Evolutionary conservation across 2,888 invertebrate species (phyloP), one percentile per base, ranked within the genome.

Genomic region (Eurytoma californica): DNA sequence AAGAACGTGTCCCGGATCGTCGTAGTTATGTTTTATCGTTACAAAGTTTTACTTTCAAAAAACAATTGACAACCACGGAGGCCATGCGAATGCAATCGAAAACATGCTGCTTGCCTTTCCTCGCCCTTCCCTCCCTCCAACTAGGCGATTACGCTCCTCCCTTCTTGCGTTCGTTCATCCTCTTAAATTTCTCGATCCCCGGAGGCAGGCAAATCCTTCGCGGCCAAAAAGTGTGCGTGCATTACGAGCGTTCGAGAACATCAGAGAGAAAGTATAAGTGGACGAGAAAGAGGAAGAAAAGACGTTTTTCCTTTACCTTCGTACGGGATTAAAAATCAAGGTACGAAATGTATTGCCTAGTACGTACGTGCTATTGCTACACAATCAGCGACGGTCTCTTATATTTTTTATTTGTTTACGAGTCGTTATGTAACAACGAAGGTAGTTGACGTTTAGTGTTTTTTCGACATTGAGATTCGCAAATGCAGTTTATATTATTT

Each of bases 11-110:
- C 58, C 39, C 47, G 53, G 28, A 77, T 51, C 13, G n/a, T 58
- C 55, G 47, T 14, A 70, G 57, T 55, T 73, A 63, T 57, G n/a
- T 65, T 18, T 58, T 74, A 63, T 72, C 51, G 39, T 63, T 80
- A 68, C 60, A 79, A 72, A 76, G n/a, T 47, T 66, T 69, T 90
- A 90, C 89, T 90, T 90, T 89, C 89, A 90, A 87, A 89, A 89
- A 90, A 88, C 87, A 89, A 90, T 90, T 90, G 89, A 90, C 89
- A 86, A 88, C 85, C 86, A 87, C 84, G 84, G 86, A 87, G 86
- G 86, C 85, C 86, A 85, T 85, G 84, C 73, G 84, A 84, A 82
- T 82, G 81, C 80, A 82, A 83, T 82, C 80, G 77, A 79, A 79
- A 55, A 70, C 49, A 18, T 84, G 81, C 84, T 80, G 79, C 72